Evolutionary conservation across 2,888 invertebrate species (phyloP), one percentile per base, ranked within the genome.

Genomic region (Argyra leucocephala): DNA sequence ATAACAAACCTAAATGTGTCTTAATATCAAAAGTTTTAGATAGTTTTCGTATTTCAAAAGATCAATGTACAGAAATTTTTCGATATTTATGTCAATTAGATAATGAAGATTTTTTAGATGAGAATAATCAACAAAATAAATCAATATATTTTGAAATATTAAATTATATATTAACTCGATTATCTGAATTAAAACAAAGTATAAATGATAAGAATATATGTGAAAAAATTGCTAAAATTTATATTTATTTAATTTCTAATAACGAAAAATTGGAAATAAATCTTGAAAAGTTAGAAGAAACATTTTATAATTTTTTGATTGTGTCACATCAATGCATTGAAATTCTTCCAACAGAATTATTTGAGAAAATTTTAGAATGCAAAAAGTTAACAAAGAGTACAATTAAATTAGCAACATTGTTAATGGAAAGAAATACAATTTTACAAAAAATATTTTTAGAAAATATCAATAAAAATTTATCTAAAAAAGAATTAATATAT

Each of bases 401-500:
- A 15, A 81, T 85, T 0, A 80, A 82, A 65, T 76, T 90, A 21
- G 83, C 85, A 15, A 77, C 82, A 2, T 78, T 85, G 63, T 73
- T 89, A n/a, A 74, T 88, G 5, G 82, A 82, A 72, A 81, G 81
- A 3, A 70, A 73, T 61, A 58, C 37, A 0, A 63, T 69, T 12
- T 63, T 74, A 23, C 61, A 70, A 0, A 24, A 24, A 1, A 66
- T 67, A 22, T 76, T 78, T 65, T 37, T 70, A 0, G 64, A 72
- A 10, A 64, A 73, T 1, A 65, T 77, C 23, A 71, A 73, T 0
- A 81, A 80, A 63, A 74, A 75, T 48, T 65, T 86, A 59, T 77
- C 82, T 15, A 85, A 85, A 73, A 84, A 86, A 72, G 86, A 86
- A 72, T 74, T 88, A 1, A 80, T 88, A 2, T 82, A 90, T 71